Conservation (phyloP, 2,797 vertebrate species). For the Cyprinella venusta region DNA sequence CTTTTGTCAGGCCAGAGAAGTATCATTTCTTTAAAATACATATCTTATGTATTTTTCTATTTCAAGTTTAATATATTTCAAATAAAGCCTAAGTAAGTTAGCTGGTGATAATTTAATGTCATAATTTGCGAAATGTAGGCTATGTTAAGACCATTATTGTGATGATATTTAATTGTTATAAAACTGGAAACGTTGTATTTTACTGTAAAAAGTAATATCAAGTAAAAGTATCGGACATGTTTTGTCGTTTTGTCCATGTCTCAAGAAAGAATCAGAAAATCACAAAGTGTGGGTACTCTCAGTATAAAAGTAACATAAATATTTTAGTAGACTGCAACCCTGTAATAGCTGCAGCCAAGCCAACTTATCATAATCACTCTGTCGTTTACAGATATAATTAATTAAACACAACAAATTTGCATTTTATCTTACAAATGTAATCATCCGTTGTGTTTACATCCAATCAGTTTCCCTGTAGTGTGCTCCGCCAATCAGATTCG, state of each 20-base stretch:
- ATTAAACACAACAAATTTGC: conserved; percentile 32
- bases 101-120: not conserved
- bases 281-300: conserved; percentile 6
- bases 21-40: not conserved
- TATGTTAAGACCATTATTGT: not conserved
- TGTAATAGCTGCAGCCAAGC: not conserved
- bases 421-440: conserved; percentile 30
- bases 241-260: not conserved
- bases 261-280: not conserved
- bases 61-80: not conserved
- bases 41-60: not conserved
- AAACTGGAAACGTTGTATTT: not conserved
- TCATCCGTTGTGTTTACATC: conserved; percentile 44
- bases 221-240: not conserved
- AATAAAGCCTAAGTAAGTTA: not conserved
- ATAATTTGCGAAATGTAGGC: no score
- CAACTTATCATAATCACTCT: conserved; percentile 9
- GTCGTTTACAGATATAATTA: conserved; percentile 29
- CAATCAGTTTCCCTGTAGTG: conserved; percentile 32
- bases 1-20: not conserved
- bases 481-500: conserved; percentile 54
- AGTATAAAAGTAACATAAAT: conserved; percentile 14
- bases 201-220: not conserved
- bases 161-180: not conserved
- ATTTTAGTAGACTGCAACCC: conserved; percentile 11